Percentiles rank a stretch among this genome's conserved stretches.
Evolutionary conservation across 2,113 vertebrate species (phyloP).

Genomic region (Anhinga rufa): DNA sequence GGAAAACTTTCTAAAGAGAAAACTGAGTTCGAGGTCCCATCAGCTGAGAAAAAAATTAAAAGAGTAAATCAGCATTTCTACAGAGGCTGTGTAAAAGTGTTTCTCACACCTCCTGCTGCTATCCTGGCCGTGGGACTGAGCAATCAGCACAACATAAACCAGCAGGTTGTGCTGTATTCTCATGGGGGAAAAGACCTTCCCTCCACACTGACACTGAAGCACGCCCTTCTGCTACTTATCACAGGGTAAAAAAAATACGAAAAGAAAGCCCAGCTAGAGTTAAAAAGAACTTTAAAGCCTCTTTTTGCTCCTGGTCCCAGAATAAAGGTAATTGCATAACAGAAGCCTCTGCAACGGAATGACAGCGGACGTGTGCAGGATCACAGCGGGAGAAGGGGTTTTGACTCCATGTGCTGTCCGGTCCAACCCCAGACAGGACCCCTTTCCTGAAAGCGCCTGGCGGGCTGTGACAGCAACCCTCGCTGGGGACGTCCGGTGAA

Average conservation of each 20-base stretch:
- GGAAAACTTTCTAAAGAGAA: background rate
- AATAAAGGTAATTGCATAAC: background rate
- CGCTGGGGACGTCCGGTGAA: constrained; percentile 16
- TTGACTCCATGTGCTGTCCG: accelerated
- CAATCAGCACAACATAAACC: background rate
- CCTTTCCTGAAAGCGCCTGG: background rate
- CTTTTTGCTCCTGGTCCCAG: background rate
- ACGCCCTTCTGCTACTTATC: background rate
- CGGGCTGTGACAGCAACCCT: background rate
- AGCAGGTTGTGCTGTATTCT: background rate
- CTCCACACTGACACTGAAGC: background rate
- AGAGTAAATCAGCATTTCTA: background rate
- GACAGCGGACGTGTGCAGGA: background rate
- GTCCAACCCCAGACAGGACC: background rate
- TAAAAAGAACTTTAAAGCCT: background rate
- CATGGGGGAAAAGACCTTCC: background rate
- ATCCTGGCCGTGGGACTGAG: background rate
- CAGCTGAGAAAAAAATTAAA: background rate
- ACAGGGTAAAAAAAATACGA: background rate
- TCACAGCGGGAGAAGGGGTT: background rate
- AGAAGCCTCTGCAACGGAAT: background rate
- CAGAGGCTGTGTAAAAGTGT: background rate
- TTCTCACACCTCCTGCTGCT: background rate
- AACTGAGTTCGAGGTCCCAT: background rate
- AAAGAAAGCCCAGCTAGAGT: background rate